Evolutionary conservation across 2,888 invertebrate genomes (phyloP).

Genomic region (Bugulina stolonifera): DNA sequence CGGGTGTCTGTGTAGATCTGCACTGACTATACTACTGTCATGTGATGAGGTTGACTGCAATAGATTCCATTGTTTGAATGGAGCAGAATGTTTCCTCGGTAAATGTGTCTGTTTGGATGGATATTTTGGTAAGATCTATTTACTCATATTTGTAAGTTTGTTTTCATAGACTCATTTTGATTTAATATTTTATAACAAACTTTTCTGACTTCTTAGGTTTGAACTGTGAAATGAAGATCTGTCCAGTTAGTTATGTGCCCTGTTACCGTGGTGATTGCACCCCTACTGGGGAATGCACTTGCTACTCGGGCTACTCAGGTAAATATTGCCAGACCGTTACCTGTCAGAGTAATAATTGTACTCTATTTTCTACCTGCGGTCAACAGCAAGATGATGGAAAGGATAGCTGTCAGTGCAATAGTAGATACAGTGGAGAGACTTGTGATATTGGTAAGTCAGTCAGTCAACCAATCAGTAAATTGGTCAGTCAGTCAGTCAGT

Average conservation of each 20-base stretch:
- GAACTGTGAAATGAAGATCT: constrained; percentile 12
- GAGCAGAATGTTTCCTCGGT: background rate
- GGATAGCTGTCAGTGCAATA: background rate
- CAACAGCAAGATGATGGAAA: background rate
- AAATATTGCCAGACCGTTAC: background rate
- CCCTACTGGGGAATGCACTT: background rate
- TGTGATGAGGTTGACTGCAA: constrained; percentile 14
- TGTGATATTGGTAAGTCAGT: constrained; percentile 9
- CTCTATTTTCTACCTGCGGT: background rate
- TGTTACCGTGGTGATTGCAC: constrained; percentile 8
- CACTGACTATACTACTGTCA: no score
- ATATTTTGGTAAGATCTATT: constrained; percentile 7
- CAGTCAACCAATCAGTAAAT: no score
- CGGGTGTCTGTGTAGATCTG: no score
- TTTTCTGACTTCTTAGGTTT: background rate
- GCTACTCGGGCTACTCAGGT: background rate
- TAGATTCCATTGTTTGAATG: background rate
- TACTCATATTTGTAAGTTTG: background rate
- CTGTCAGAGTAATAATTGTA: background rate
- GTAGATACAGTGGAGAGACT: background rate
- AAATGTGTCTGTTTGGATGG: constrained; percentile 6
- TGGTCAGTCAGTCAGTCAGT: no score
- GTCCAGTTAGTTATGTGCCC: background rate
- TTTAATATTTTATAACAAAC: no score
- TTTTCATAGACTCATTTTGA: background rate